Percentiles rank a stretch among this genome's conserved stretches.
Conservation (phyloP, 2,113 vertebrate species). For the Atrichornis clamosus region DNA sequence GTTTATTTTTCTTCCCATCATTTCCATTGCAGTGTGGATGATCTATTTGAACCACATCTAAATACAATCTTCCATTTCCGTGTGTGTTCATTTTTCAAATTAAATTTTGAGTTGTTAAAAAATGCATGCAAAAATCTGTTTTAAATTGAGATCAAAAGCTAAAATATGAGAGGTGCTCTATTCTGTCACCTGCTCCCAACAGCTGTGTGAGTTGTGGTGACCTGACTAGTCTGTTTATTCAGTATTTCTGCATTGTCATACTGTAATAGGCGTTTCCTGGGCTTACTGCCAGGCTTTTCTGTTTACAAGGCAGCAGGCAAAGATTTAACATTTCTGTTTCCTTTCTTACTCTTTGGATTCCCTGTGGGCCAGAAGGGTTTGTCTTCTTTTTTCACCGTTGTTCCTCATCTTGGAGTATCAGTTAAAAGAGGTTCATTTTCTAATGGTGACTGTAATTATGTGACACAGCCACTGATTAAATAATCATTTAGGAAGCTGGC, state of each 20-base stretch:
- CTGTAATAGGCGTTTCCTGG: slow-evolving; percentile 24
- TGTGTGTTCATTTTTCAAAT: neutral
- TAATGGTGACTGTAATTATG: slow-evolving; percentile 33
- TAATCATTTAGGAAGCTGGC: neutral
- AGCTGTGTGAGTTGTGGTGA: neutral
- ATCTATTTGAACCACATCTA: neutral
- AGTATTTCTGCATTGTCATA: slow-evolving; percentile 31
- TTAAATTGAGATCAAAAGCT: neutral
- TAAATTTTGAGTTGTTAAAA: neutral
- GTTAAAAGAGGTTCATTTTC: slow-evolving; percentile 37
- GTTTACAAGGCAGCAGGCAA: slow-evolving; percentile 51
- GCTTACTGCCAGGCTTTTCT: slow-evolving; percentile 46
- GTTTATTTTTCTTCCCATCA: neutral
- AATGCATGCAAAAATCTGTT: neutral
- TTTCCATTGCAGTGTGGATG: neutral
- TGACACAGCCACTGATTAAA: slow-evolving; percentile 58
- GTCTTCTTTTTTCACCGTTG: slow-evolving; percentile 22
- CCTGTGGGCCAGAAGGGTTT: neutral
- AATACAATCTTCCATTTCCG: neutral
- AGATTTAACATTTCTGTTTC: slow-evolving; percentile 35
- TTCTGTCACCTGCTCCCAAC: slow-evolving; percentile 3
- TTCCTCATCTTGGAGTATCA: neutral
- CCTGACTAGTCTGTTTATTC: neutral
- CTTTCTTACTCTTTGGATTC: slow-evolving; percentile 12
- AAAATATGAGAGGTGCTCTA: neutral